These are phyloP conservation scores for Chamaetylas fuelleborni DNA, from an alignment of 2,113 vertebrate species.

Conservation along the genomic window DNA sequence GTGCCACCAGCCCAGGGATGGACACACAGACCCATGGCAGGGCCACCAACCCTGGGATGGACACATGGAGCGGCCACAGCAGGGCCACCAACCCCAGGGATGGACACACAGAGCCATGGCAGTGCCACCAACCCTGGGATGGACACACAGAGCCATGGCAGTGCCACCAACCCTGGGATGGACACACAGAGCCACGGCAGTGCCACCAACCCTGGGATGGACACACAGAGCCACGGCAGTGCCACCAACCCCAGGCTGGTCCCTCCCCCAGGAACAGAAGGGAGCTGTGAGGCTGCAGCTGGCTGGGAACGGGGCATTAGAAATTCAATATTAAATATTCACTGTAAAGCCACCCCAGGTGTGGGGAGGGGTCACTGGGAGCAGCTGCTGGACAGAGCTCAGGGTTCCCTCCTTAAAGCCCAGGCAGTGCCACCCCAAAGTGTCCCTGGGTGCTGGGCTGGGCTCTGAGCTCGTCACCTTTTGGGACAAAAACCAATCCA, in stretches of 20 bases:
- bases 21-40: neutral
- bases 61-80: neutral
- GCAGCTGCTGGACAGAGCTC: neutral
- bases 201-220: neutral
- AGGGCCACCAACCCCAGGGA: neutral
- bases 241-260: constrained; percentile 31
- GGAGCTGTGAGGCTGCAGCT: constrained; percentile 14
- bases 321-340: neutral
- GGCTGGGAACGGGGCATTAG: neutral
- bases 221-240: neutral
- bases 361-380: neutral
- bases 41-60: accelerated
- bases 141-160: too few species aligned
- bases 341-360: neutral
- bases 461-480: neutral
- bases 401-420: neutral
- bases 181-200: too few species aligned
- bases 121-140: neutral
- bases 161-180: neutral
- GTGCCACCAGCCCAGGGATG: neutral
- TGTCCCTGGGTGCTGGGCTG: accelerated
- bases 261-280: constrained; percentile 25
- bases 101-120: accelerated
- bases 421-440: neutral
- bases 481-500: neutral